Percentiles rank a stretch among this genome's conserved stretches.
These are phyloP conservation scores for Actenoides hombroni DNA, from an alignment of 2,113 vertebrate species.

Conservation along the genomic window DNA sequence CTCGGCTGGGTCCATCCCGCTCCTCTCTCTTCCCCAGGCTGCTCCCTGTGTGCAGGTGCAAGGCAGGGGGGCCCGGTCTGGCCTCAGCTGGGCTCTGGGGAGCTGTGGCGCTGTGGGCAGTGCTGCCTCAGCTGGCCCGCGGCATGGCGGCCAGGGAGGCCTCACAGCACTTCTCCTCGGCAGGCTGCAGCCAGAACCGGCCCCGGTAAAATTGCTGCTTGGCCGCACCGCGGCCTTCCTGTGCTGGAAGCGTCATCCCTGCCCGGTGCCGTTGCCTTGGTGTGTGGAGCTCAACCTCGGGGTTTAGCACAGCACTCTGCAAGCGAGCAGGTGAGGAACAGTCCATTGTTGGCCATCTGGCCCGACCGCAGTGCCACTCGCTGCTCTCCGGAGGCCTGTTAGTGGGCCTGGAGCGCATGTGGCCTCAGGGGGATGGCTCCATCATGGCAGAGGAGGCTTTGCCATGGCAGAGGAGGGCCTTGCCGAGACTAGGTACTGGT, in stretches of 20 bases:
- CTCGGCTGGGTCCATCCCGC: too few species aligned
- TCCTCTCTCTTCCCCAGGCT: background rate
- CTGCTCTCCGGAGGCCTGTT: rapidly evolving
- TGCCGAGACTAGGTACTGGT: rapidly evolving
- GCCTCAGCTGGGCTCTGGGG: background rate
- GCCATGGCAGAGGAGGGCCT: too few species aligned
- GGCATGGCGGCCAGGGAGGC: rapidly evolving
- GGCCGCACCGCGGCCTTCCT: background rate
- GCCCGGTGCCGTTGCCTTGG: rapidly evolving
- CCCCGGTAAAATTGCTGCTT: background rate
- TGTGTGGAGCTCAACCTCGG: rapidly evolving
- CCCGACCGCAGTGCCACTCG: rapidly evolving
- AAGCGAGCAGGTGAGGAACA: background rate
- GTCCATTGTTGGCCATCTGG: background rate
- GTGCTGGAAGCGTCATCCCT: background rate
- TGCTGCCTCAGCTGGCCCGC: rapidly evolving
- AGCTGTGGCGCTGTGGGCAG: too few species aligned
- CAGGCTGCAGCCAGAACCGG: too few species aligned
- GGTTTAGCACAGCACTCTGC: rapidly evolving
- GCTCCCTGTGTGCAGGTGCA: rapidly evolving
- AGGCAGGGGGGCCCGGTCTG: background rate
- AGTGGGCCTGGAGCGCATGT: background rate
- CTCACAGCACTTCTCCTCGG: rapidly evolving
- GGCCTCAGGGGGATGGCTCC: rapidly evolving
- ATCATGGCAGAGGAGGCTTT: background rate